Base-by-base conservation (phyloP, 2,797 vertebrate genomes). In the Melanogrammus aeglefinus region DNA sequence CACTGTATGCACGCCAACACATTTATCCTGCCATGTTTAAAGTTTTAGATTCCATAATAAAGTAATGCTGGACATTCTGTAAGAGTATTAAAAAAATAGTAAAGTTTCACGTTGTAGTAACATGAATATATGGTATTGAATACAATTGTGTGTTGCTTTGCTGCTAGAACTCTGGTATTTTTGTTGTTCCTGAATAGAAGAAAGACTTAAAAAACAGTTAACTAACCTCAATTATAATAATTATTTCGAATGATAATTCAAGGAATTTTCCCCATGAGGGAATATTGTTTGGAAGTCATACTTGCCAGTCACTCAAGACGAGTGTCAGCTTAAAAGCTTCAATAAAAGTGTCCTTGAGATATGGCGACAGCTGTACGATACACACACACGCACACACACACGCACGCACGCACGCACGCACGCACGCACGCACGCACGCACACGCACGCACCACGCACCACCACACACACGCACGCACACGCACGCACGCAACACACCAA, bases 31-130 rank as follows among this genome's bases (percentile, higher is more conserved):
- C 80, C n/a, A 78, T 76, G n/a, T 80, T 75, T 63, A 76, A 51
- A 27, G 66, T 69, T 3, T 76, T 75, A 75, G 80, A 73, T 76
- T 63, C 57, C 21, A 31, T 47, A 78, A 81, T 8, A 76, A 76
- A 39, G 77, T 93, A 92, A 94, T 93, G 91, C 92, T 90, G 92
- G 92, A 86, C 91, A 92, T 93, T 92, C 44, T 89, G 76, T 82
- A 18, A 31, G 77, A 69, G 29, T 29, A 70, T 24, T 31, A 29
- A 71, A 33, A 90, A 86, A 88, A 88, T 88, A 83, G 85, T 89
- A 81, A 82, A 83, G 75, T 16, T 86, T 82, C 87, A 57, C 82
- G 51, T 81, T 81, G 79, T 69, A 77, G 76, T 35, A 79, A 82
- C 8, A 77, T 81, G 69, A 79, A 24, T 83, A 35, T 75, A 84